phyloP scores from a whole-genome alignment of 2,888 invertebrate genomes.

The Microplitis manilae region DNA sequence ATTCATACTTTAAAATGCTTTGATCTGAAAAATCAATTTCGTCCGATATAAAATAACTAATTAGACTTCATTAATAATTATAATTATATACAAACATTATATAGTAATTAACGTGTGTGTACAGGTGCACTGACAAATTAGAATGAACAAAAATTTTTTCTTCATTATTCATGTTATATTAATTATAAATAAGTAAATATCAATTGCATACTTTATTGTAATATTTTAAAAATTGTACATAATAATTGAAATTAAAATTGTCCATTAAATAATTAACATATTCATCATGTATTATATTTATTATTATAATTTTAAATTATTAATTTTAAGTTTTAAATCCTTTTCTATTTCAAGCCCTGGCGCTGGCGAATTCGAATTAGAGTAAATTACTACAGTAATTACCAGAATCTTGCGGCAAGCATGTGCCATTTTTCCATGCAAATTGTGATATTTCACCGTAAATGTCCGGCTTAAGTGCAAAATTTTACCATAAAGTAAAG shows the following conservation, averaged over 20 bases:
- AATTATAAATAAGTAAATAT: neutral
- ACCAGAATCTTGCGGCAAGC: no score
- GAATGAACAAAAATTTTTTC: neutral
- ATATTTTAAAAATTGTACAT: slow-evolving; percentile 18
- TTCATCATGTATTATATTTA: neutral
- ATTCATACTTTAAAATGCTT: neutral
- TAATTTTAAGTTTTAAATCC: neutral
- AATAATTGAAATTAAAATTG: slow-evolving; percentile 9
- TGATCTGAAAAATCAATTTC: neutral
- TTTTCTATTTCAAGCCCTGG: no score
- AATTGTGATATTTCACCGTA: no score
- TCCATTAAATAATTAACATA: neutral
- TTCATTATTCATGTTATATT: neutral
- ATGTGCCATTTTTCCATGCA: no score
- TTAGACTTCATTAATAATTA: neutral
- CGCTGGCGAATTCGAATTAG: no score
- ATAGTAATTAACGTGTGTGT: neutral
- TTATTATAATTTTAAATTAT: neutral
- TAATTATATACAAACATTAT: neutral
- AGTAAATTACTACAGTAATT: no score
- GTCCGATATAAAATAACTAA: neutral
- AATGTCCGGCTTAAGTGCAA: no score
- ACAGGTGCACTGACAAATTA: neutral
- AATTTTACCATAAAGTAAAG: no score
- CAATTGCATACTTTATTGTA: neutral